Base-by-base conservation (phyloP, 2,113 vertebrate species). In the Corythoichthys haematopterus region DNA sequence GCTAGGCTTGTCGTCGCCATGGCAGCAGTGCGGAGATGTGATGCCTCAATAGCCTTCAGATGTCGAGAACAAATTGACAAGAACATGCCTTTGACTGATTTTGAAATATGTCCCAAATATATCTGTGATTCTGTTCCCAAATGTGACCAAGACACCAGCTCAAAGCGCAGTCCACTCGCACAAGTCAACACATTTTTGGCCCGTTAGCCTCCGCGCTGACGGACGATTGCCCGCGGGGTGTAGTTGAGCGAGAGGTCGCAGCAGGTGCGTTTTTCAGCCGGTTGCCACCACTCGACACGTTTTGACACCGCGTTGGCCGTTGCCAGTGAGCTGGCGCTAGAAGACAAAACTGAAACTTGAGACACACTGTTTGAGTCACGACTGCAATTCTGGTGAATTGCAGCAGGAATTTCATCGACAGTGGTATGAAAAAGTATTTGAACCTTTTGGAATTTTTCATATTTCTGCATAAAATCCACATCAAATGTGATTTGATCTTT, bases 1-100 rank as follows among this genome's bases (percentile, higher is more conserved):
- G 79, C 83, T 83, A 79, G 36, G 76, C 81, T 83, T 77, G 79
- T 83, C 59, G 87, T 86, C 80, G 75, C 85, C 83, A 86, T 87
- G 85, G 84, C 74, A 87, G 85, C 87, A 51, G 53, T 77, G 79
- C 72, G 40, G 79, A 75, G 65, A 69, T 71, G 36, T 55, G 68
- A 79, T 69, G 68, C 57, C 53, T n/a, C 40, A 72, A 77, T 43
- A 79, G 69, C 58, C 63, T 46, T 66, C 37, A 70, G 71, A 71
- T 60, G 57, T 79, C 52, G 28, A 33, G 55, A 56, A 13, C 20
- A 40, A 28, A 33, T 43, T 37, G 65, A 65, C 36, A 28, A 48
- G 43, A 36, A 67, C n/a, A 56, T 66, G 68, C 37, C 5, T 43
- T 47, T 33, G 45, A 15, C n/a, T 45, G 16, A 40, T 66, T 57